Evolutionary conservation across 2,797 vertebrate genomes (phyloP), one percentile per base, ranked within the genome.

Genomic region (Morus bassanus): DNA sequence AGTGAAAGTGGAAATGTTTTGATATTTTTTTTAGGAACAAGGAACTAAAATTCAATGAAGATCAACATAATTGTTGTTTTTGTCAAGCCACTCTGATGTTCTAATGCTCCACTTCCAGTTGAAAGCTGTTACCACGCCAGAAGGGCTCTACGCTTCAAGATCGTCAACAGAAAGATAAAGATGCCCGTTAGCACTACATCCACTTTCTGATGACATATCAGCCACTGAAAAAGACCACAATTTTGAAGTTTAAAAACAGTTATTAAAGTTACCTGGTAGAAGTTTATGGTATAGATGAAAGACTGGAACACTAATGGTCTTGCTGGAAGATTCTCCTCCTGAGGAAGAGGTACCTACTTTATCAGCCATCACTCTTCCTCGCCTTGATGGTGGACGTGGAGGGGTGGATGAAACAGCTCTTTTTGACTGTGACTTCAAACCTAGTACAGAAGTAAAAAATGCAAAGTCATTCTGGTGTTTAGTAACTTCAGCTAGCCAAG

Each of bases 241-340:
- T 31, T 74, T 25, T 77, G 5, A 48, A 65, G 16, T 51, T 78
- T n/a, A 80, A 63, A 89, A 68, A 5, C 4, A 64, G 39, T 37
- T 80, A 28, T 22, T 85, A 50, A 86, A 63, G 61, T 91, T 97
- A 99, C 99, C 99, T 98, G 99, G 99, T 91, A 99, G 98, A 73
- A 99, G 98, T 96, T 99, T 99, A 98, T 99, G 99, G 97, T 99
- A 99, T 3, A 99, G 98, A 88, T 99, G 99, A 98, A 99, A 99
- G 93, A 99, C 99, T 19, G 99, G 99, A 86, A 99, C 99, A 45
- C 99, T 99, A 97, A 99, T 99, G 91, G 99, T 99, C 98, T 99
- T 99, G 97, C 98, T 98, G 76, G 99, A 98, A 39, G 99, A 97
- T 89, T 99, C 99, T 43, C 98, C 98, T 84, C 98, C 97, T 68